Evolutionary conservation across 1,140 invertebrate genomes (phyloP).

Genomic region (Pseudoatta argentina): DNA sequence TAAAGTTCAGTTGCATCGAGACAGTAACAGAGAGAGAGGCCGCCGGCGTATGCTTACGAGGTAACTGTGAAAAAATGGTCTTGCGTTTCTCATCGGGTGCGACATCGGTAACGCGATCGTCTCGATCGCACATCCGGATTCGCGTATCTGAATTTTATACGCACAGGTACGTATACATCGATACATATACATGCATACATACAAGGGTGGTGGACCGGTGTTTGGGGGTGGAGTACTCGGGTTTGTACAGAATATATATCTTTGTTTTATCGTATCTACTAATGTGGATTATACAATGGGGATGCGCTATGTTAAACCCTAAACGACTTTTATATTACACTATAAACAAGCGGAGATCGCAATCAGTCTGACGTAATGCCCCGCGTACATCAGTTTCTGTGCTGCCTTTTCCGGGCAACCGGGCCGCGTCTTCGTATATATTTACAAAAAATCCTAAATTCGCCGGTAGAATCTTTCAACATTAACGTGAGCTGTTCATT

Average conservation of each 20-base stretch:
- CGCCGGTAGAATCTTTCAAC: constrained; percentile 40
- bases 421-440: constrained; percentile 61
- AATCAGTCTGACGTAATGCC: constrained; percentile 78
- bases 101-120: constrained; percentile 40
- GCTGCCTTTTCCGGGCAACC: constrained; percentile 2
- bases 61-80: constrained; percentile 69
- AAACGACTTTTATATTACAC: constrained; percentile 81
- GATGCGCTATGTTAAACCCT: constrained; percentile 65
- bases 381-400: constrained; percentile 65
- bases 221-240: neutral
- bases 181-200: constrained; percentile 70
- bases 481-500: constrained; percentile 13
- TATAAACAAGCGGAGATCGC: constrained; percentile 81
- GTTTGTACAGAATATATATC: constrained; percentile 67
- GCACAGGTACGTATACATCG: constrained; percentile 64
- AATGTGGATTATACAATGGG: constrained; percentile 62
- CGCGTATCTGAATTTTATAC: constrained; percentile 63
- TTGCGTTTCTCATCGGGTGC: constrained; percentile 45
- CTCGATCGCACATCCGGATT: neutral
- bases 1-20: constrained; percentile 69
- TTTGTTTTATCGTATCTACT: constrained; percentile 53
- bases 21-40: constrained; percentile 58
- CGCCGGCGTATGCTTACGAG: constrained; percentile 47
- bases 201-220: constrained; percentile 2
- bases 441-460: constrained; percentile 64